These are phyloP conservation scores for Taurulus bubalis DNA, from an alignment of 2,113 vertebrate genomes.

Conservation along the genomic window DNA sequence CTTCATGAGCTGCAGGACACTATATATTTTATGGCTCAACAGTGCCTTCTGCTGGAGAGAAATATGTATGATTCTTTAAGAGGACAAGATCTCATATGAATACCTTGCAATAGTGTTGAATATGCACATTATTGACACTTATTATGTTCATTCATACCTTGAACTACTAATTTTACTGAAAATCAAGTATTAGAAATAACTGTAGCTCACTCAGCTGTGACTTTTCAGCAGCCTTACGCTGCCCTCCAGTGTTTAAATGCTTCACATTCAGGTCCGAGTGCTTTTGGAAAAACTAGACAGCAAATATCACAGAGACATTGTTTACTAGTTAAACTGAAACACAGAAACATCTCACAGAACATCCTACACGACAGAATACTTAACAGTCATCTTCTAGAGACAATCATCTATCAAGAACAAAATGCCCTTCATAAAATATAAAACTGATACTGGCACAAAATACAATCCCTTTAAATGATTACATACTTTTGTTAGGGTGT, in stretches of 20 bases:
- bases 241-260: slow-evolving; percentile 61
- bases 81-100: background rate
- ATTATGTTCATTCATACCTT: background rate
- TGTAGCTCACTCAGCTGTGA: background rate
- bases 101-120: background rate
- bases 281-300: background rate
- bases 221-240: background rate
- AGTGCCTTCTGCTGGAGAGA: slow-evolving; percentile 40
- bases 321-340: slow-evolving; percentile 27
- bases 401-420: background rate
- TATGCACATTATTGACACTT: background rate
- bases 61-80: background rate
- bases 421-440: slow-evolving; percentile 19
- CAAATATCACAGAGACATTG: background rate
- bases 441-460: slow-evolving; percentile 53
- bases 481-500: background rate
- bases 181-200: background rate
- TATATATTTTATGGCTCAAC: background rate
- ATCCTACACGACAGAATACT: slow-evolving; percentile 21
- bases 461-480: slow-evolving; percentile 20
- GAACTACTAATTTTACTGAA: background rate
- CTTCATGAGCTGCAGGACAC: no score
- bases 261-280: accelerated
- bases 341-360: slow-evolving; percentile 34
- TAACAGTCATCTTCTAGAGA: slow-evolving; percentile 5